Conservation (phyloP, 92 coral and sea anemone genomes). For the Muricea muricata region DNA sequence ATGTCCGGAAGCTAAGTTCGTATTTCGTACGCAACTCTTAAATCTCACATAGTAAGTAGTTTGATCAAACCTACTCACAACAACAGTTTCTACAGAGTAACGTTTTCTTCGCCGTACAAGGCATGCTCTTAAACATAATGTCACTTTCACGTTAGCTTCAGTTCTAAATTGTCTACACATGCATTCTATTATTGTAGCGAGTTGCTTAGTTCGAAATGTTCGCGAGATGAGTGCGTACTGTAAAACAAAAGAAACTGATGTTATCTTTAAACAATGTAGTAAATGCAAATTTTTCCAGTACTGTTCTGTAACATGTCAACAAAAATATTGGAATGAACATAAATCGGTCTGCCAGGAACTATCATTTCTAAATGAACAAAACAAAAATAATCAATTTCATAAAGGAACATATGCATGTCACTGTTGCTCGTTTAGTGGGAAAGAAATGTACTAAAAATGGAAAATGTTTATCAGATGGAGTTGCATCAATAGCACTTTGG, state of each 20-base stretch:
- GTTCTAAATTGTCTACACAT: too few relatives aligned
- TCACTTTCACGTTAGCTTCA: too few relatives aligned
- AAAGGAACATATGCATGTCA: conserved; percentile 46
- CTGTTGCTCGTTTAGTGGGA: conserved; percentile 61
- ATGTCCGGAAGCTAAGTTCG: too few relatives aligned
- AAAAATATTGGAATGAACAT: conserved; percentile 62
- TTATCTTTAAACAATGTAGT: conserved; percentile 47
- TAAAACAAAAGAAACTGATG: conserved; percentile 5
- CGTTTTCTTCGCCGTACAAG: too few relatives aligned
- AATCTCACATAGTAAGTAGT: too few relatives aligned
- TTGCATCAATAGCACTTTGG: conserved; percentile 55
- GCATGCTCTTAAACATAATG: too few relatives aligned
- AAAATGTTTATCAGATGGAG: conserved; percentile 48
- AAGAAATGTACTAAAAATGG: conserved; percentile 61
- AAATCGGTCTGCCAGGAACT: conserved; percentile 57
- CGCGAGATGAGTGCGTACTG: conserved; percentile 63
- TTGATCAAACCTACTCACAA: too few relatives aligned
- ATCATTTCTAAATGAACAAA: conserved; percentile 42
- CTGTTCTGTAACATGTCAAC: conserved; percentile 68
- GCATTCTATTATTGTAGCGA: too few relatives aligned
- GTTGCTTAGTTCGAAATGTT: too few relatives aligned
- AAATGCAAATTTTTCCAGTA: conserved; percentile 66
- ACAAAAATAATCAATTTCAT: background rate
- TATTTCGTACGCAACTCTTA: too few relatives aligned
- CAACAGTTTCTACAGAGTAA: too few relatives aligned